These are phyloP conservation scores for Epicampocera succincta DNA, from an alignment of 2,888 invertebrate species.

Conservation along the genomic window DNA sequence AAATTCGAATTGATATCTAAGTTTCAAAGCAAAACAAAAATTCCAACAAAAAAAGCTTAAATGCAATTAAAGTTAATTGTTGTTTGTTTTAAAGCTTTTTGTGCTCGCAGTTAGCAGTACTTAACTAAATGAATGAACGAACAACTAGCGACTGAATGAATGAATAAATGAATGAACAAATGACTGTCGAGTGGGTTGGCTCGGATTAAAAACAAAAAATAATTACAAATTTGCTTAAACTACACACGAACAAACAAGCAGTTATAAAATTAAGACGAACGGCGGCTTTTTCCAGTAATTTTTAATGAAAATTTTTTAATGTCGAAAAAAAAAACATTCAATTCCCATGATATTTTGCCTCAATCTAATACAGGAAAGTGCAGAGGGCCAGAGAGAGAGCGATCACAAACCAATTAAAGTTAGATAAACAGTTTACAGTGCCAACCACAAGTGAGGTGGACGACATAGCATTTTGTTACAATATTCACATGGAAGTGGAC, in stretches of 20 bases:
- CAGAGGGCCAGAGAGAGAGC: too few species aligned
- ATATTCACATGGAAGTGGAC: too few species aligned
- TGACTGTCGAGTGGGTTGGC: neutral
- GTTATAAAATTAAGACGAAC: conserved; percentile 5
- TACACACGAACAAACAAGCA: neutral
- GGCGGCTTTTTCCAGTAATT: neutral
- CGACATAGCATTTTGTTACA: too few species aligned
- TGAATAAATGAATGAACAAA: conserved; percentile 13
- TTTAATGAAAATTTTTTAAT: too few species aligned
- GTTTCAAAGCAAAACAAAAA: conserved; percentile 30
- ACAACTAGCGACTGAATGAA: neutral
- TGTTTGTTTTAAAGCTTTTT: conserved; percentile 25
- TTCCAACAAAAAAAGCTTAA: conserved; percentile 31
- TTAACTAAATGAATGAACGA: conserved; percentile 10
- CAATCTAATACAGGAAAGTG: too few species aligned
- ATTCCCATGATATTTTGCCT: neutral
- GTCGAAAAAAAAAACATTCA: too few species aligned
- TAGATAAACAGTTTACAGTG: too few species aligned
- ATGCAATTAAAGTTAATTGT: conserved; percentile 66
- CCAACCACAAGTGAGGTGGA: too few species aligned
- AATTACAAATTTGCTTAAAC: conserved; percentile 7
- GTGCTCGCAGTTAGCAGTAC: conserved; percentile 5
- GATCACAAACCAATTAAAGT: too few species aligned
- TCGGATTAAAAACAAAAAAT: conserved; percentile 3
- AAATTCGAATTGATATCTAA: conserved; percentile 43